Evolutionary conservation across 2,113 vertebrate species (phyloP).

Genomic region (Chloebia gouldiae): DNA sequence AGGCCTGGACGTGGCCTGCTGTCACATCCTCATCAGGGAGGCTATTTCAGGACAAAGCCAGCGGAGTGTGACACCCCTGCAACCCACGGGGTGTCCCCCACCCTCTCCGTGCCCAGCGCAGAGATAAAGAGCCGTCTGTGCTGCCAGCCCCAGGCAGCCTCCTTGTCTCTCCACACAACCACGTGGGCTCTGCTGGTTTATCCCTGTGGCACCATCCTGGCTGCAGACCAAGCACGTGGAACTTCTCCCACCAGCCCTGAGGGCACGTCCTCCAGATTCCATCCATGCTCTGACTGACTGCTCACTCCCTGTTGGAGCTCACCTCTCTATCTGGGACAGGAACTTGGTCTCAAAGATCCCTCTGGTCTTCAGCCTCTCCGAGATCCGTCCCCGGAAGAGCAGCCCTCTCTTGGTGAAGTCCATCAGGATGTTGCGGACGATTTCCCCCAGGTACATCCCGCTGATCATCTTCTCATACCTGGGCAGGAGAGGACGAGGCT

Average conservation of each 20-base stretch:
- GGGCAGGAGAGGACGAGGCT: not conserved
- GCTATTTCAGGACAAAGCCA: not conserved
- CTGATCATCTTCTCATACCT: slow-evolving; percentile 99
- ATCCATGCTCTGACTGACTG: not conserved
- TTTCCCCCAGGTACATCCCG: slow-evolving; percentile 96
- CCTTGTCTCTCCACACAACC: not conserved
- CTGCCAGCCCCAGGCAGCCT: not conserved
- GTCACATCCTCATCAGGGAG: not conserved
- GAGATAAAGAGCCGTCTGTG: not conserved
- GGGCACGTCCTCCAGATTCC: no score
- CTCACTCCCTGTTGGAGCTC: not conserved
- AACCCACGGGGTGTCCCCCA: not conserved
- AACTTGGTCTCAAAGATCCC: slow-evolving; percentile 98
- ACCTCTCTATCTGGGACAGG: slow-evolving; percentile 97
- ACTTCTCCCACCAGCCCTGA: not conserved
- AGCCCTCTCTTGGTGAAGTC: slow-evolving; percentile 89
- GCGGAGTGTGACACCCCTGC: not conserved
- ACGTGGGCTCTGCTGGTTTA: not conserved
- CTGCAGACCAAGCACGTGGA: accelerated
- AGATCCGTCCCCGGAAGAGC: slow-evolving; percentile 91
- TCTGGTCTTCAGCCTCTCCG: slow-evolving; percentile 89
- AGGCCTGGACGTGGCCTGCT: not conserved
- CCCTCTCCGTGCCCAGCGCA: not conserved
- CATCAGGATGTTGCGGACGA: slow-evolving; percentile 91
- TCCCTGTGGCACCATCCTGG: not conserved